Base-by-base conservation (phyloP, 2,113 vertebrate genomes). In the Lagopus muta region DNA sequence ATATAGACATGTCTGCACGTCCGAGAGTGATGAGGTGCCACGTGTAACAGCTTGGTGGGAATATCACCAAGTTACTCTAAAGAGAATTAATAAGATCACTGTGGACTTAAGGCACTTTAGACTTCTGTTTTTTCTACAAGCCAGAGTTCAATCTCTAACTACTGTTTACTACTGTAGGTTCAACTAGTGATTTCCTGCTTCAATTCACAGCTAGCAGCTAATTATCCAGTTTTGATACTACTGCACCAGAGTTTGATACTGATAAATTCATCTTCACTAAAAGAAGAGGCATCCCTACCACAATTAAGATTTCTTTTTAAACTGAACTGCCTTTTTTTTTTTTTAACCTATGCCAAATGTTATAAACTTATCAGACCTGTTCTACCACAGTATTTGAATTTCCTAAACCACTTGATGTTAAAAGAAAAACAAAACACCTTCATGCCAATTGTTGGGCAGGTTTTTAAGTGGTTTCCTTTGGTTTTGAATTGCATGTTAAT, bases 1-100 rank as follows among this genome's bases (percentile, higher is more conserved):
- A 0, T 24, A 0, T 16, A 67, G 60, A 5, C 19, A n/a, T 7
- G 8, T 22, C 32, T 50, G 34, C 17, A n/a, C 6, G 9, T 20
- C 32, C 38, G 21, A 12, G 34, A 86, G 30, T 19, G 24, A 54
- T 8, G 20, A 21, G 6, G 4, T 60, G 16, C 13, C 18, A 8
- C 42, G 3, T 0, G 8, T 7, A 69, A 14, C 4, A 4, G 30
- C 21, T 7, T 0, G 1, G 21, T 19, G 27, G 42, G 36, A 86
- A 21, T 5, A 43, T 11, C 27, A 34, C 22, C 27, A 66, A 36
- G 25, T 20, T 50, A 70, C 5, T 58, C 27, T 20, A 48, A 10
- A 65, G 5, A 4, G 18, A 4, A 83, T 92, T 48, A 42, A 55
- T 12, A 8, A 7, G 50, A 82, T 25, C 7, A 11, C 6, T 82